Conservation (phyloP, 2,797 vertebrate species). For the Sylvilagus floridanus region DNA sequence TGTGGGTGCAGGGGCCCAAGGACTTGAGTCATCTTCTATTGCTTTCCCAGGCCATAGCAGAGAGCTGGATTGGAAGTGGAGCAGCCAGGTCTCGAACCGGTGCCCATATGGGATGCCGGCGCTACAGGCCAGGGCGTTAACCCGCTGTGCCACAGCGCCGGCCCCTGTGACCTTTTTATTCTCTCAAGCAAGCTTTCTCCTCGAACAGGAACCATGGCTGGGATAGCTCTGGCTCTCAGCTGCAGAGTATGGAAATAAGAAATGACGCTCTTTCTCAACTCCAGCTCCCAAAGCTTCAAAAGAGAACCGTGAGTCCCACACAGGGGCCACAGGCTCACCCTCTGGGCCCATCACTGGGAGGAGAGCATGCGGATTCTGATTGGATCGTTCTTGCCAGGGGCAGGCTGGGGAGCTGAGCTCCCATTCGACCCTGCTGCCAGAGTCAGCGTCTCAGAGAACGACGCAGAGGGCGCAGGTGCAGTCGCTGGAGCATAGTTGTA, state of each 20-base stretch:
- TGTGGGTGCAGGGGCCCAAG: no score
- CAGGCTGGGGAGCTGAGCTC: accelerated
- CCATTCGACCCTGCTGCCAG: accelerated
- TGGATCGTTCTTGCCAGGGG: background rate
- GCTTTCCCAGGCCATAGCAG: no score
- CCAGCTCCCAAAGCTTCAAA: background rate
- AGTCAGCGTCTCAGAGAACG: background rate
- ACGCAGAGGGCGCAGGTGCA: accelerated
- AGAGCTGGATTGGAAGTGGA: no score
- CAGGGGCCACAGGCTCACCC: background rate
- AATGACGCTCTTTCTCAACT: background rate
- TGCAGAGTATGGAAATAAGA: accelerated
- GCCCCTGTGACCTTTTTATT: no score
- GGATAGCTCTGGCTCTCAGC: accelerated
- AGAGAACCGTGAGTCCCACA: accelerated
- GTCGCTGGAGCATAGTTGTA: accelerated
- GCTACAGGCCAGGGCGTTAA: background rate
- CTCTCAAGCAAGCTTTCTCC: background rate
- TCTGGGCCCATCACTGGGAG: background rate
- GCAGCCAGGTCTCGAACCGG: no score
- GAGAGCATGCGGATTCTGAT: background rate
- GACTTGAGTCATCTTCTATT: no score
- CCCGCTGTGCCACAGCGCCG: no score
- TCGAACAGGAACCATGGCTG: background rate
- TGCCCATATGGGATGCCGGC: no score